Base-by-base conservation (phyloP, 2,113 vertebrate species). In the Antidorcas marsupialis region DNA sequence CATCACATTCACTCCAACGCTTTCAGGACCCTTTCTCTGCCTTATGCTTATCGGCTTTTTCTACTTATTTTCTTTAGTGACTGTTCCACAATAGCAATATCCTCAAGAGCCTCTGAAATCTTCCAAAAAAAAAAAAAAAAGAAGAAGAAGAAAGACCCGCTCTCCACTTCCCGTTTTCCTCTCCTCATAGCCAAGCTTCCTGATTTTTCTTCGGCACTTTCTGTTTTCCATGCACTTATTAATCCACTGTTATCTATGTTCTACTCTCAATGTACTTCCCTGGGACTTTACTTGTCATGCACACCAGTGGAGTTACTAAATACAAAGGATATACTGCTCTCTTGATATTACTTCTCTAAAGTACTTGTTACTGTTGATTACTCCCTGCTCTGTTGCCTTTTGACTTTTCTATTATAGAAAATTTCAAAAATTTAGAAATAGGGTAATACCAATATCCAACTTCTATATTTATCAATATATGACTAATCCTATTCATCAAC, bases 111-210 rank as follows among this genome's bases (percentile, higher is more conserved):
- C 53, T 87, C 67, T 64, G 47, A 2, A 15, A 28, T 84, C 25
- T 50, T 64, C 2, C 59, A 39, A 30, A 84, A 39, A 33, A n/a
- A 43, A 91, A 57, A 62, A 1, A 52, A 36, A 36, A 47, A 59
- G 9, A 27, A 27, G 43, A n/a, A 27, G 57, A 12, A 71, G 10
- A 85, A 30, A 64, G 82, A 33, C 27, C 6, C 28, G 2, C 9
- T 55, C 10, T 78, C 23, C 10, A 57, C 27, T 45, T 55, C 8
- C 1, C 25, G 79, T 94, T 81, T 98, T 98, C 97, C 93, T 88
- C 2, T 55, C 79, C 86, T 86, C 86, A 43, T 85, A 84, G 93
- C 76, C 95, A 97, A 97, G 97, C 94, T 96, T 67, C 97, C 88
- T 59, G 74, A 97, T 88, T 91, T 89, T 5, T 33, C 30, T 78